Conservation (phyloP, 2,888 invertebrate genomes). For the Sphecodes monilicornis region DNA sequence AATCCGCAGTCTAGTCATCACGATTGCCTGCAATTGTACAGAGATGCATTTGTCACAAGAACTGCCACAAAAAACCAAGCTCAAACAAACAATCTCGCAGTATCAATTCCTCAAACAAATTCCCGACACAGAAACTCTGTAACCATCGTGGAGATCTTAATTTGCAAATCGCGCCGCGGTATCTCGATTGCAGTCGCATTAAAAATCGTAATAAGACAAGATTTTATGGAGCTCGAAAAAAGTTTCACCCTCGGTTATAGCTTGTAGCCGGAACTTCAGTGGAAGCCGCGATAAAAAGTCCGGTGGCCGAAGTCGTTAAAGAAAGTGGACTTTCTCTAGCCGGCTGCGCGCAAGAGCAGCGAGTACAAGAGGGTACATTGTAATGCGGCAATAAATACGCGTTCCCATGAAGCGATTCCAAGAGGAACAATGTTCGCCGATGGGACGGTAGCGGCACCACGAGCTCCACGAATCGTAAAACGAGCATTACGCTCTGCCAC, state of each 20-base stretch:
- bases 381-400: neutral
- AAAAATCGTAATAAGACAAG: neutral
- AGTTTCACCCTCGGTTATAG: neutral
- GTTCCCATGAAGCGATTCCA: constrained; percentile 10
- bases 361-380: neutral
- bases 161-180: no score
- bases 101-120: no score
- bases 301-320: neutral
- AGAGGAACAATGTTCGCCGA: constrained; percentile 23
- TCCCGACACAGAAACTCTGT: no score
- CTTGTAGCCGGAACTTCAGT: neutral
- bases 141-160: no score
- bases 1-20: no score
- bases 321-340: constrained; percentile 9
- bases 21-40: no score
- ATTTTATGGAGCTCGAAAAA: neutral
- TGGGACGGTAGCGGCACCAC: constrained; percentile 35
- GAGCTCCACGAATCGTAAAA: constrained; percentile 34
- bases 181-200: no score
- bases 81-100: no score
- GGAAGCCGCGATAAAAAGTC: neutral
- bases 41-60: no score
- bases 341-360: neutral
- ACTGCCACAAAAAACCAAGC: no score
- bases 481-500: neutral